Percentiles rank a stretch among this genome's conserved stretches.
phyloP scores from a whole-genome alignment of 2,113 vertebrate species.

The Sander vitreus region DNA sequence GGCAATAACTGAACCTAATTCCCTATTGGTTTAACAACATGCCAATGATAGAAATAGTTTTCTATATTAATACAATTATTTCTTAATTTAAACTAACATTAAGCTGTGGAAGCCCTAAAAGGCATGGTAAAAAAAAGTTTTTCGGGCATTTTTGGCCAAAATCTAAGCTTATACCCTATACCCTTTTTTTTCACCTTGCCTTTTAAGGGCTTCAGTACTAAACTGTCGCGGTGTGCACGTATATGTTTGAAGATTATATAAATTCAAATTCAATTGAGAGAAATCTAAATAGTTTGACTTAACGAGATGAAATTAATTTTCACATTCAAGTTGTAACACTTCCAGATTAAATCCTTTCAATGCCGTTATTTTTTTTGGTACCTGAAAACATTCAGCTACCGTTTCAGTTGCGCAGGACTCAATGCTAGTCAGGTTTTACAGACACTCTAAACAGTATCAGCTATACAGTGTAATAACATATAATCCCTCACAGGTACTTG shows the following conservation, averaged over 20 bases:
- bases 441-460: conserved; percentile 22
- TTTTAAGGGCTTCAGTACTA: too few species aligned
- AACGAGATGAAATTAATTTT: conserved; percentile 5
- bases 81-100: too few species aligned
- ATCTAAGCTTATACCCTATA: too few species aligned
- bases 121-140: too few species aligned
- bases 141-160: too few species aligned
- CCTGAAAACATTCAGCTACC: conserved; percentile 7
- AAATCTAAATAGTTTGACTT: conserved; percentile 8
- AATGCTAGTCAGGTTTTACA: conserved; percentile 3
- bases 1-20: background rate
- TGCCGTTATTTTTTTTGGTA: conserved; percentile 6
- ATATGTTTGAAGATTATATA: background rate
- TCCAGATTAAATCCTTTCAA: background rate
- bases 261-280: background rate
- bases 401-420: conserved; percentile 5
- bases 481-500: background rate
- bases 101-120: too few species aligned
- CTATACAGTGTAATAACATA: conserved; percentile 8
- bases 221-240: background rate
- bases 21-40: too few species aligned
- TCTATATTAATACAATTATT: too few species aligned
- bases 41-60: background rate
- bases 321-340: background rate
- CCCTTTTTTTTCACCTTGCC: too few species aligned